Conservation (phyloP, 2,888 invertebrate species). For the Chloroclysta siterata region DNA sequence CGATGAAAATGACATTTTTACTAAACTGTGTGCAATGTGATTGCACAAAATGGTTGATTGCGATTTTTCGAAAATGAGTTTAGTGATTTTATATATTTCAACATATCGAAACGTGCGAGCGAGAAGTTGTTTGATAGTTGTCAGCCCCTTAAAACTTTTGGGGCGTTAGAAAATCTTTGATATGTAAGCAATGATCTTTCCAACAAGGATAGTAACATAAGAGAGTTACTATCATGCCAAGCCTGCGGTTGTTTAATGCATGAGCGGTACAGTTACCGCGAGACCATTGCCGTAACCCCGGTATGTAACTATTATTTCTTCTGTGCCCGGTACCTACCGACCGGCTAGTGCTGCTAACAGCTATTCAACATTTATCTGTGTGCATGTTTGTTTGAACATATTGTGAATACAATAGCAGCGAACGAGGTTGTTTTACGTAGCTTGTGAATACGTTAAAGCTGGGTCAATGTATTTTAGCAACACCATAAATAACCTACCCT, state of each 20-base stretch:
- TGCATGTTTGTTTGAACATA: neutral
- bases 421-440: neutral
- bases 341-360: neutral
- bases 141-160: too few species aligned
- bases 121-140: too few species aligned
- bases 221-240: too few species aligned
- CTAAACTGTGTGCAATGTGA: too few species aligned
- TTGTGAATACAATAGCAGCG: neutral
- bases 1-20: too few species aligned
- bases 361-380: constrained; percentile 5
- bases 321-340: neutral
- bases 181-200: too few species aligned
- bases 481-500: neutral
- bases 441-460: neutral
- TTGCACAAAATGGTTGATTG: too few species aligned
- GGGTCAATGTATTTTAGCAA: neutral
- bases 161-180: too few species aligned
- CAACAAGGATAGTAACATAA: too few species aligned
- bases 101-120: too few species aligned
- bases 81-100: too few species aligned
- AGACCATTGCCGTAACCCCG: neutral
- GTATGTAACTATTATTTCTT: neutral
- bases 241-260: neutral
- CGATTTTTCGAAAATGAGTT: too few species aligned
- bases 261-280: neutral